These are phyloP conservation scores for Colaptes auratus DNA, from an alignment of 2,113 vertebrate genomes.

Conservation along the genomic window DNA sequence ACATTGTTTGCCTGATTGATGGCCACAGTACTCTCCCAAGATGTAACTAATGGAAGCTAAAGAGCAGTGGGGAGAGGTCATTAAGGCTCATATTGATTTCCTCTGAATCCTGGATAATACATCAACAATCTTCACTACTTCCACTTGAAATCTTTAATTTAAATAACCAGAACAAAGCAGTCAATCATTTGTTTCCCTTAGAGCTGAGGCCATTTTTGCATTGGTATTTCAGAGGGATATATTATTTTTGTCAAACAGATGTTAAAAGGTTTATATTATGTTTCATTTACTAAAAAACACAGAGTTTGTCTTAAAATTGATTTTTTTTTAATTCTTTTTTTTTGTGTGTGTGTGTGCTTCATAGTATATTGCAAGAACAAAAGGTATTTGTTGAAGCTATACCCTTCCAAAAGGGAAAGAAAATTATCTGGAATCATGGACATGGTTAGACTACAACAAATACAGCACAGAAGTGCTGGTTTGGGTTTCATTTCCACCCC, in stretches of 20 bases:
- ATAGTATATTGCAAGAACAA: not conserved
- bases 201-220: not conserved
- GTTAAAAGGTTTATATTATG: not conserved
- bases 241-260: not conserved
- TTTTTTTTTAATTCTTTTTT: not conserved
- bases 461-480: not conserved
- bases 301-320: not conserved
- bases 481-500: fast-evolving
- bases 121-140: conserved; percentile 35
- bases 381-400: not conserved
- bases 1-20: conserved; percentile 34
- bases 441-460: not conserved
- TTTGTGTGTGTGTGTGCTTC: not conserved
- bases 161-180: conserved; percentile 2
- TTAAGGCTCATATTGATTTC: conserved; percentile 50
- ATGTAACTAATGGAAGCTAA: conserved; percentile 40
- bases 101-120: conserved; percentile 1
- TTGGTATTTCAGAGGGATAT: not conserved
- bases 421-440: not conserved
- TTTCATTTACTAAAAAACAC: conserved; percentile 2
- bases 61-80: not conserved
- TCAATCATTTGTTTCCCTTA: conserved; percentile 5
- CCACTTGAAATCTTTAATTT: conserved; percentile 39
- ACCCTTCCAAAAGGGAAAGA: not conserved
- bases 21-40: not conserved